Evolutionary conservation across 2,797 vertebrate species (phyloP), one percentile per base, ranked within the genome.

Genomic region (Alcedo atthis): DNA sequence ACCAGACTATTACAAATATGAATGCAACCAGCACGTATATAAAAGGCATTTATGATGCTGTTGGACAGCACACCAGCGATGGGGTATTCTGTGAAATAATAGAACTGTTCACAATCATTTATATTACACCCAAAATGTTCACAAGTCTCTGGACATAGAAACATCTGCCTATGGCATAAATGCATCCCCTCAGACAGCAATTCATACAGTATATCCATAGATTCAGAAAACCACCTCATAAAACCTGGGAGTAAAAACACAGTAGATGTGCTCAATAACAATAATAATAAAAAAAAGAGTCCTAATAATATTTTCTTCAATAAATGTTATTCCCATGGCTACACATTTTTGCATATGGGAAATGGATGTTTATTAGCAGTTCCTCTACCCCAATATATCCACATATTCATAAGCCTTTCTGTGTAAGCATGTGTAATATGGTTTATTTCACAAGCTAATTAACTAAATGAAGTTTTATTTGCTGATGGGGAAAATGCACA

Each of bases 371-470:
- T 14, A 24, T n/a, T 25, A 12, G 30, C 78, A 67, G 40, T 59
- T 85, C 46, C 45, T 55, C 77, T 46, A 3, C 20, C 8, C 17
- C n/a, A 7, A 8, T 33, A 5, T 12, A 67, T 33, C 54, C 33
- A 11, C 2, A 0, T 8, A 30, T 76, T 45, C 1, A 0, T 32
- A 20, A n/a, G 20, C 42, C 85, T 67, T 13, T n/a, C 57, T 75
- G 24, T 92, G 78, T 51, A 40, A 85, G 66, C 62, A 17, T 15
- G 18, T 40, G 30, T 37, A 73, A 66, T 22, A 25, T 8, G 5
- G 15, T 78, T 76, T 48, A 35, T 76, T 79, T 92, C 82, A 43
- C 43, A 8, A 73, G 63, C 20, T 84, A 63, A 91, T 94, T 86
- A 91, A 69, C 59, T 37, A 17, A 48, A 84, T 81, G n/a, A 85